Percentiles rank a stretch among this genome's conserved stretches.
These are phyloP conservation scores for Pelecanoides urinatrix DNA, from an alignment of 2,113 vertebrate species.

Conservation along the genomic window DNA sequence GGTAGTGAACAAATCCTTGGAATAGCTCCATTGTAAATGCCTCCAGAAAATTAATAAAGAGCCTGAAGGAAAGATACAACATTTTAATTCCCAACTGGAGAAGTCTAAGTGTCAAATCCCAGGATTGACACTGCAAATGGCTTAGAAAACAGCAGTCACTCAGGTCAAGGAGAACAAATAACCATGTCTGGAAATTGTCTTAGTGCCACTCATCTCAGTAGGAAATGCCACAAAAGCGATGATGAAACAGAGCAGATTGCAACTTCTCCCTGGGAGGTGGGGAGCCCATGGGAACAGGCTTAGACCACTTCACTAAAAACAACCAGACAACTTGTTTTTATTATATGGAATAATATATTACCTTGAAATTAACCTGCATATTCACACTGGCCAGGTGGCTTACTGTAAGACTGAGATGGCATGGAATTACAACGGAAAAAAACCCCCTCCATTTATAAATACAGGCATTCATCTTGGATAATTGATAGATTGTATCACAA, in stretches of 20 bases:
- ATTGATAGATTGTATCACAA: neutral
- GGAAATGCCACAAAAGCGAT: conserved; percentile 62
- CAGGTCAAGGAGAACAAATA: conserved; percentile 62
- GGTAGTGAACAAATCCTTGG: neutral
- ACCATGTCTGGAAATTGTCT: conserved; percentile 51
- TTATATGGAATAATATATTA: conserved; percentile 38
- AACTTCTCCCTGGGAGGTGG: conserved; percentile 48
- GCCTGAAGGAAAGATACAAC: neutral
- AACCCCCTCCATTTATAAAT: neutral
- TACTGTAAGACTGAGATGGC: conserved; percentile 1
- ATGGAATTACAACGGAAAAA: neutral
- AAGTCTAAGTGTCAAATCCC: conserved; percentile 6
- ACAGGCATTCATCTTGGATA: neutral
- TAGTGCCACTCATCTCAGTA: conserved; percentile 46
- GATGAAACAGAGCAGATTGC: conserved; percentile 63
- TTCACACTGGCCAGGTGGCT: conserved; percentile 6
- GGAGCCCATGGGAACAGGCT: conserved; percentile 18
- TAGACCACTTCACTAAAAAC: conserved; percentile 22
- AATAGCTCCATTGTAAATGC: neutral
- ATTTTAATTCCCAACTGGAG: neutral
- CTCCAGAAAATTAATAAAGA: neutral
- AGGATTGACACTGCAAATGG: conserved; percentile 4
- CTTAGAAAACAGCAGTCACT: conserved; percentile 30
- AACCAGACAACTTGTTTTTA: conserved; percentile 16
- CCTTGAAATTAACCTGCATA: neutral